A percentile compares a stretch with the other conserved stretches of the same genome.
Conservation (phyloP, 1,140 invertebrate species). For the Thrips palmi region DNA sequence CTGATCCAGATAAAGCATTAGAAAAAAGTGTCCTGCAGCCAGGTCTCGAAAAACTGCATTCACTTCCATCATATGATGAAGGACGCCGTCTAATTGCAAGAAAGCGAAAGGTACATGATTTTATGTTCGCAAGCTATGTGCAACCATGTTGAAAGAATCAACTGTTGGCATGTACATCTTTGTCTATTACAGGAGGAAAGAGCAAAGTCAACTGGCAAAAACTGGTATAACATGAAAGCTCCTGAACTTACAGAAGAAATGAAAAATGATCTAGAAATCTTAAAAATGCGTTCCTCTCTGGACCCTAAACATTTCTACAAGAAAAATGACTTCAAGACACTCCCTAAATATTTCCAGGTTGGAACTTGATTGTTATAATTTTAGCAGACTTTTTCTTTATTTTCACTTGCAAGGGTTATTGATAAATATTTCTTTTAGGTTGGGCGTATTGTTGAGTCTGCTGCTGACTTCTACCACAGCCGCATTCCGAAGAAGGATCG, state of each 20-base stretch:
- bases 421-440: constrained; percentile 29
- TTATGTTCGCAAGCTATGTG: constrained; percentile 1
- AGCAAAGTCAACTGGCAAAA: constrained; percentile 60
- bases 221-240: constrained; percentile 75
- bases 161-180: constrained; percentile 22
- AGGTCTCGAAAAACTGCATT: constrained; percentile 42
- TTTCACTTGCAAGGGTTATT: too few species aligned
- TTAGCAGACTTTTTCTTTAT: too few species aligned
- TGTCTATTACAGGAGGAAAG: constrained; percentile 29
- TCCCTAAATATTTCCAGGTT: constrained; percentile 87
- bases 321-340: constrained; percentile 64
- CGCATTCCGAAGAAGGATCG: constrained; percentile 69
- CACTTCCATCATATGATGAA: constrained; percentile 36
- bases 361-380: too few species aligned
- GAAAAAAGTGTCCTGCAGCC: constrained; percentile 41
- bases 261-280: constrained; percentile 65
- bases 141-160: background rate
- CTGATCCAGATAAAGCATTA: too few species aligned
- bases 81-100: constrained; percentile 35
- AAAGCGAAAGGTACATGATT: constrained; percentile 33
- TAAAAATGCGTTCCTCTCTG: constrained; percentile 82
- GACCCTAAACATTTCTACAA: constrained; percentile 91
- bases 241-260: constrained; percentile 76
- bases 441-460: constrained; percentile 52
- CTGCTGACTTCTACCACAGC: constrained; percentile 50